phyloP scores from a whole-genome alignment of 2,797 vertebrate species.

The Poliocrania exsul region DNA sequence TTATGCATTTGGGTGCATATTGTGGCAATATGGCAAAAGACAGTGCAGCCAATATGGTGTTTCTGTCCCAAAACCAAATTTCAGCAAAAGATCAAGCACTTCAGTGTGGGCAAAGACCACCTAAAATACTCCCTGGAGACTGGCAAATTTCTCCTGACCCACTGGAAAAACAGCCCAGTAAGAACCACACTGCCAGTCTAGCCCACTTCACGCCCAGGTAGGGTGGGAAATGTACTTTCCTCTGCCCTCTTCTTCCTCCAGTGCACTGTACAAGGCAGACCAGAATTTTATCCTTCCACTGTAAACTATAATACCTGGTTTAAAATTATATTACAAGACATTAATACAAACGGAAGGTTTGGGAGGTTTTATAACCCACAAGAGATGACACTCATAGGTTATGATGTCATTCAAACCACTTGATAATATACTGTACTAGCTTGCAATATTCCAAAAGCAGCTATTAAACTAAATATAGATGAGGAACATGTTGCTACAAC shows the following conservation, averaged over 20 bases:
- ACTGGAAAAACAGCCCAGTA: not conserved
- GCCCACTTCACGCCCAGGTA: fast-evolving
- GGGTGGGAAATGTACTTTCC: not conserved
- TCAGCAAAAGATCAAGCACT: not conserved
- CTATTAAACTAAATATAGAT: slow-evolving; percentile 72
- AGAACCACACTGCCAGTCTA: not conserved
- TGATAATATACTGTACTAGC: slow-evolving; percentile 62
- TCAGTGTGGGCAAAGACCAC: not conserved
- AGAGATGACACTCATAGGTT: slow-evolving; percentile 70
- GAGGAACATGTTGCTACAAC: slow-evolving; percentile 66
- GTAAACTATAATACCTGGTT: slow-evolving; percentile 71
- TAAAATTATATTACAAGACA: slow-evolving; percentile 76
- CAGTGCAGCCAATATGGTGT: fast-evolving
- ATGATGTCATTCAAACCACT: slow-evolving; percentile 70
- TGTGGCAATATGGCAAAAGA: fast-evolving
- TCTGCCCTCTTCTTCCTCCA: not conserved
- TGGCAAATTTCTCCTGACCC: not conserved
- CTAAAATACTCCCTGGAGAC: not conserved
- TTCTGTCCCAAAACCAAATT: not conserved
- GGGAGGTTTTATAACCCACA: slow-evolving; percentile 73
- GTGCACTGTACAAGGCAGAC: not conserved
- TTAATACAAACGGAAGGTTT: slow-evolving; percentile 68
- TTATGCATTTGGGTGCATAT: too few relatives aligned
- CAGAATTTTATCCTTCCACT: slow-evolving; percentile 59
- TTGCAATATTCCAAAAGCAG: slow-evolving; percentile 68